Percentiles rank a stretch among this genome's conserved stretches.
phyloP scores from a whole-genome alignment of 2,888 invertebrate species.

The Hyppa rectilinea region DNA sequence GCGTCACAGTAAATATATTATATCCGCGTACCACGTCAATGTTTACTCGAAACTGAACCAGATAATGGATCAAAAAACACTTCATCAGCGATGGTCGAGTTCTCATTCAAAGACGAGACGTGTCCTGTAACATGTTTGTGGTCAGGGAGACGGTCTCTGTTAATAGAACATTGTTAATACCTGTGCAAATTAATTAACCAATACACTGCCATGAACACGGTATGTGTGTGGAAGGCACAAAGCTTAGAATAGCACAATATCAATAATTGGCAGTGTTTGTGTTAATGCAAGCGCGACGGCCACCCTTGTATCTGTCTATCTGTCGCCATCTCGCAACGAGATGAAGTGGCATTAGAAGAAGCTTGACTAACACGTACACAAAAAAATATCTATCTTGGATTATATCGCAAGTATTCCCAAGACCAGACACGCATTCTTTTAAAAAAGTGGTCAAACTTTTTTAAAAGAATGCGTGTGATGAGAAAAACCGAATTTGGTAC shows the following conservation, averaged over 20 bases:
- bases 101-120: constrained; percentile 22
- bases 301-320: no score
- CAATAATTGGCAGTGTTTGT: no score
- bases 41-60: constrained; percentile 43
- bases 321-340: constrained; percentile 12
- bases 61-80: constrained; percentile 45
- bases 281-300: constrained; percentile 37
- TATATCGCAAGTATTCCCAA: constrained; percentile 20
- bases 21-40: no score
- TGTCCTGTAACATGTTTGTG: constrained; percentile 24
- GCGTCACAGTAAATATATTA: no score
- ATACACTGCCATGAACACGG: no score
- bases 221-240: no score
- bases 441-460: no score
- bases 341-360: constrained; percentile 34
- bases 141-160: not conserved
- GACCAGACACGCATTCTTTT: no score
- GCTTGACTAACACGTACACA: constrained; percentile 29
- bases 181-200: constrained; percentile 48
- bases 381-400: constrained; percentile 33
- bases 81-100: constrained; percentile 8
- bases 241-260: no score
- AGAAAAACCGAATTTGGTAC: constrained; percentile 51
- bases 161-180: constrained; percentile 17
- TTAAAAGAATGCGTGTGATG: constrained; percentile 33